phyloP scores from a whole-genome alignment of 2,797 vertebrate species.

The Clamator glandarius region DNA sequence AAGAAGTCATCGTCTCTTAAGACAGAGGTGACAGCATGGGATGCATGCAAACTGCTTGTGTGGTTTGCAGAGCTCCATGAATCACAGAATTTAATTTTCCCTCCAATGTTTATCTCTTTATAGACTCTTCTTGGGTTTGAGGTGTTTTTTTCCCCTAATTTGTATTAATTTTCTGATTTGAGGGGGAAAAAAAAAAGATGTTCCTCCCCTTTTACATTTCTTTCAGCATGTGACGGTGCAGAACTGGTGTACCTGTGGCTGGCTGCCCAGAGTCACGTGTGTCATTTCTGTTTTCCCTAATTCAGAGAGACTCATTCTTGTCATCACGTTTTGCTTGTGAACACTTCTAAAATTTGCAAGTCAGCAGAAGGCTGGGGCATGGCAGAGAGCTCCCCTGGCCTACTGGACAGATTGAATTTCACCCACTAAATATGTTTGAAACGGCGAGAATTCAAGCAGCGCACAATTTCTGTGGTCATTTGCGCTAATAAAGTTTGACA shows the following conservation, averaged over 20 bases:
- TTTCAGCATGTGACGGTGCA: background rate
- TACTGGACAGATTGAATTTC: slow-evolving; percentile 54
- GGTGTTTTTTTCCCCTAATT: background rate
- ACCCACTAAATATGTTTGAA: slow-evolving; percentile 34
- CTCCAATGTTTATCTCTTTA: background rate
- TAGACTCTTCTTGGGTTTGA: background rate
- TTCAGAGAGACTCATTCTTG: background rate
- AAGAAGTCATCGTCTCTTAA: slow-evolving; percentile 3
- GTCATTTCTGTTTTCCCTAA: background rate
- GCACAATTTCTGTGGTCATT: slow-evolving; percentile 48
- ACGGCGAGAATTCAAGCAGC: slow-evolving; percentile 39
- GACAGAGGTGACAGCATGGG: background rate
- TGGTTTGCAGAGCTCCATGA: slow-evolving; percentile 7
- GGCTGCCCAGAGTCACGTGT: background rate
- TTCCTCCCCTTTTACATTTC: background rate
- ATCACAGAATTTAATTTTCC: background rate
- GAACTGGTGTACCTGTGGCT: background rate
- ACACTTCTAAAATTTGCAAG: slow-evolving; percentile 16
- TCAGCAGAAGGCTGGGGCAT: slow-evolving; percentile 20
- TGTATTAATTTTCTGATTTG: background rate
- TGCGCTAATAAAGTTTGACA: slow-evolving; percentile 65
- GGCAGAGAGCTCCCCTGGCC: background rate
- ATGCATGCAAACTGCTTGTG: slow-evolving; percentile 6
- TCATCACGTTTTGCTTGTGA: slow-evolving; percentile 19
- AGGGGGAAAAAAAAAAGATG: fast-evolving